phyloP scores from a whole-genome alignment of 2,113 vertebrate species.

The Amphilophus citrinellus region DNA sequence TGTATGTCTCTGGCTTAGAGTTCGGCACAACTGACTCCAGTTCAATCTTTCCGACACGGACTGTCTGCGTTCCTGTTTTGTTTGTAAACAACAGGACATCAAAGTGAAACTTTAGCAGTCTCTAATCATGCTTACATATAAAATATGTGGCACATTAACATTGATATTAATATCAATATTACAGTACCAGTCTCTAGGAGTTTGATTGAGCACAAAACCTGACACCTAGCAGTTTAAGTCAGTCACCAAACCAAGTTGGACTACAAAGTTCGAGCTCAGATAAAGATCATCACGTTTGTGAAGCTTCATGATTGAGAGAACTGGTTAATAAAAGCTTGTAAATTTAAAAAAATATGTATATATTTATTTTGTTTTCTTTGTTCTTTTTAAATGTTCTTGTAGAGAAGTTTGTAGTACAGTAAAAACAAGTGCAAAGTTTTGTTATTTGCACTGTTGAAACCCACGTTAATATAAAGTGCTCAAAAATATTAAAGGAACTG shows the following conservation, averaged over 20 bases:
- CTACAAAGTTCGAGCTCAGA: background rate
- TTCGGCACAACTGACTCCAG: constrained; percentile 78
- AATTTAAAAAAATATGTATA: too few relatives aligned
- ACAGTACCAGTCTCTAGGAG: too few relatives aligned
- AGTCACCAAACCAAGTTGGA: background rate
- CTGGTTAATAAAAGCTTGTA: too few relatives aligned
- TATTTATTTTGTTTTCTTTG: too few relatives aligned
- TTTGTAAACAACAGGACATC: background rate
- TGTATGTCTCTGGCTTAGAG: constrained; percentile 74
- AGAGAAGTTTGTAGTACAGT: too few relatives aligned
- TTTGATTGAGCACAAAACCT: background rate
- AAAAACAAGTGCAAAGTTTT: too few relatives aligned
- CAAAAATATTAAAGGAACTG: too few relatives aligned
- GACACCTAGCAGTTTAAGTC: background rate
- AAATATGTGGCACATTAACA: too few relatives aligned
- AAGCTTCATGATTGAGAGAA: background rate
- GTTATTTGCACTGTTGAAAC: too few relatives aligned
- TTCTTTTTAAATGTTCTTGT: too few relatives aligned
- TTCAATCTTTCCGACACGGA: constrained; percentile 46
- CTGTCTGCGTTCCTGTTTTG: constrained; percentile 64
- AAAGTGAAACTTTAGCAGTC: background rate
- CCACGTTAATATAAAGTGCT: too few relatives aligned
- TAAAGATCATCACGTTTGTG: background rate
- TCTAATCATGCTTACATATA: background rate
- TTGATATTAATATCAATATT: too few relatives aligned